phyloP scores from a whole-genome alignment of 2,113 vertebrate species.

The Okapia johnstoni region DNA sequence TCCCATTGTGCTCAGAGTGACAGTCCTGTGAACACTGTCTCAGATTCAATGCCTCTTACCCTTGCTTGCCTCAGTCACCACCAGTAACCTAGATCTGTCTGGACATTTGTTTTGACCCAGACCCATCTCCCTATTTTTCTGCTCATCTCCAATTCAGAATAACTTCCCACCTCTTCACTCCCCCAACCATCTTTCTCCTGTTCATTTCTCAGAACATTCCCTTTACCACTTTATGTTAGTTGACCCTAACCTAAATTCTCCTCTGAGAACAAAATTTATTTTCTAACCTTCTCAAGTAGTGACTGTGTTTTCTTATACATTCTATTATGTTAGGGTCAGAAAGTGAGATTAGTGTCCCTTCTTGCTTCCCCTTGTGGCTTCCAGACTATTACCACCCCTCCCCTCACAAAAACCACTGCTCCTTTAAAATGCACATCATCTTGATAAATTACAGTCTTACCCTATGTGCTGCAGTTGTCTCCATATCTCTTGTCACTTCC shows the following conservation, averaged over 20 bases:
- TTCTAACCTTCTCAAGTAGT: not conserved
- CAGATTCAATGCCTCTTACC: not conserved
- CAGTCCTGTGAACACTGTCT: not conserved
- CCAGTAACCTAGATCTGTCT: not conserved
- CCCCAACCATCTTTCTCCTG: not conserved
- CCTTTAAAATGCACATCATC: not conserved
- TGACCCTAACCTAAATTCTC: not conserved
- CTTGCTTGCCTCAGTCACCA: not conserved
- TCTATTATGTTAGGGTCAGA: constrained; percentile 20
- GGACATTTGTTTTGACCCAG: not conserved
- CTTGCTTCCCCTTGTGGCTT: constrained; percentile 49
- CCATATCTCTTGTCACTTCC: constrained; percentile 20
- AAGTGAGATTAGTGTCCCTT: not conserved
- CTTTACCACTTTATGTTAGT: not conserved
- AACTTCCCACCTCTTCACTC: not conserved
- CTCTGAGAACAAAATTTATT: not conserved
- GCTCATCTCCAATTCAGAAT: not conserved
- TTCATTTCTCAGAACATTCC: not conserved
- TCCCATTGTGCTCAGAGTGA: not conserved
- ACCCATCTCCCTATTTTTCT: not conserved
- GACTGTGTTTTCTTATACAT: not conserved
- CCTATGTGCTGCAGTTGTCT: not conserved
- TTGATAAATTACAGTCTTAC: constrained; percentile 31
- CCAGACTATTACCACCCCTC: not conserved
- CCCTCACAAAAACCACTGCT: constrained; percentile 19